Percentiles rank a stretch among this genome's conserved stretches.
Evolutionary conservation across 2,888 invertebrate species (phyloP).

Genomic region (Branchellion lobata): DNA sequence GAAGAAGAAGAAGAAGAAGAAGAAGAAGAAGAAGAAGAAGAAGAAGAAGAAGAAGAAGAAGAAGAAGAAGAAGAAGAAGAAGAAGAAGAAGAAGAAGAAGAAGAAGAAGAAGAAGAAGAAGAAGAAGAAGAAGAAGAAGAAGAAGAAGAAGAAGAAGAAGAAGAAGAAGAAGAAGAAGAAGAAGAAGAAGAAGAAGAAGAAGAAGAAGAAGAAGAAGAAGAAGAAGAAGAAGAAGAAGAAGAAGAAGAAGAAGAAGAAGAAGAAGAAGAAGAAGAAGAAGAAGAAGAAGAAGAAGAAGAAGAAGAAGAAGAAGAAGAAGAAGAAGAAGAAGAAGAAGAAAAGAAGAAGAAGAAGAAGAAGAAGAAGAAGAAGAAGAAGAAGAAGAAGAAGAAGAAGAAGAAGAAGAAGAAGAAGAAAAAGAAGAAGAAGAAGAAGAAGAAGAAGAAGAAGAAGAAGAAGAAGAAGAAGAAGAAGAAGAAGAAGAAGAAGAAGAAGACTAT

Average conservation of each 20-base stretch:
- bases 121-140: neutral
- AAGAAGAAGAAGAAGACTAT: neutral
- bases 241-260: slow-evolving; percentile 34
- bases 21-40: neutral
- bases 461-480: slow-evolving; percentile 10
- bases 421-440: neutral
- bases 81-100: slow-evolving; percentile 1
- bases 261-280: slow-evolving; percentile 28
- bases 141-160: neutral
- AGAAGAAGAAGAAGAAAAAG: neutral
- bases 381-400: neutral
- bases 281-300: neutral
- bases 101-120: neutral
- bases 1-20: slow-evolving; percentile 13
- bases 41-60: slow-evolving; percentile 17
- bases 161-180: neutral
- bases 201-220: slow-evolving; percentile 32
- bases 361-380: slow-evolving; percentile 4
- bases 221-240: slow-evolving; percentile 37
- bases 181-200: neutral
- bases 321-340: slow-evolving; percentile 30
- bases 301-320: neutral
- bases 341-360: slow-evolving; percentile 20
- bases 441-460: neutral
- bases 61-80: neutral